phyloP scores from a whole-genome alignment of 2,113 vertebrate species.

The Prolemur simus region DNA sequence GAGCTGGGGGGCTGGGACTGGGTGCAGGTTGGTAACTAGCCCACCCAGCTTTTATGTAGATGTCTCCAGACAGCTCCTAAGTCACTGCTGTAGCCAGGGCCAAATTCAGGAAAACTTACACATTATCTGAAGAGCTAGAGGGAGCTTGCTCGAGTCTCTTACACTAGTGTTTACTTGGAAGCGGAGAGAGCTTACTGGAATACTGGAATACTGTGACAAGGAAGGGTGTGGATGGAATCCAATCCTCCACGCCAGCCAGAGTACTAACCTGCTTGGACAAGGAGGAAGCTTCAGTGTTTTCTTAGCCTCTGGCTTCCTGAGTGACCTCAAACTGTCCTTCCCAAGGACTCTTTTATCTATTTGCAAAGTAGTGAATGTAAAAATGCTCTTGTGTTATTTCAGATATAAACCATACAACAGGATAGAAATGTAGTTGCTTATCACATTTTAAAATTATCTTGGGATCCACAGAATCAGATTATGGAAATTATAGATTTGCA shows the following conservation, averaged over 20 bases:
- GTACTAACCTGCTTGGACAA: neutral
- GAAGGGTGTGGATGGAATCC: neutral
- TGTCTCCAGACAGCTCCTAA: neutral
- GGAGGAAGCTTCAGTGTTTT: no score
- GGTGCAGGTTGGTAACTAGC: neutral
- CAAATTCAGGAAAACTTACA: neutral
- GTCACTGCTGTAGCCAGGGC: neutral
- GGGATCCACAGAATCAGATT: neutral
- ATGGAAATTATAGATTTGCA: neutral
- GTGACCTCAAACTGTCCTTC: neutral
- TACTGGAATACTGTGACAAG: neutral
- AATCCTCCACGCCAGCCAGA: accelerated
- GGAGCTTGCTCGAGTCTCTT: neutral
- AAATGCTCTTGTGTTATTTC: neutral
- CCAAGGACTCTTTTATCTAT: neutral
- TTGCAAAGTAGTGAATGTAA: neutral
- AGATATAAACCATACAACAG: neutral
- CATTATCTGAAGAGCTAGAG: neutral
- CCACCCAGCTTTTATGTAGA: neutral
- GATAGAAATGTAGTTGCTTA: neutral
- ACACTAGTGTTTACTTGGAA: neutral
- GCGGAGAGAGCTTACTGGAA: neutral
- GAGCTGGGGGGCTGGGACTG: neutral
- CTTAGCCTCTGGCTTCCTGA: neutral
- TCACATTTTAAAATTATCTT: neutral